Percentiles rank a stretch among this genome's conserved stretches.
phyloP scores from a whole-genome alignment of 2,113 vertebrate genomes.

The Glareola pratincola region DNA sequence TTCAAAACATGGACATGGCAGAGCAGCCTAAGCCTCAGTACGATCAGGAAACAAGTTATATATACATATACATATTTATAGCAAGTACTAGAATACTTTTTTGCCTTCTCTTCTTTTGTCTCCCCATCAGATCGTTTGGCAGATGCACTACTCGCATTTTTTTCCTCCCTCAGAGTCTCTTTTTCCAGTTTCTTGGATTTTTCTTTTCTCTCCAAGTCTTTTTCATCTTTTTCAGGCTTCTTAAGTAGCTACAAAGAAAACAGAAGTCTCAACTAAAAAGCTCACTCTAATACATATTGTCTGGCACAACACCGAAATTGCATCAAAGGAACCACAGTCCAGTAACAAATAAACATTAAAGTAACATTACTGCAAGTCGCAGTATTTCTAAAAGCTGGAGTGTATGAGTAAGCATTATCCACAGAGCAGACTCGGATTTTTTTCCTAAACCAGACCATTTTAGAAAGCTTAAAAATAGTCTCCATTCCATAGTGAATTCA shows the following conservation, averaged over 20 bases:
- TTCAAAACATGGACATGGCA: neutral
- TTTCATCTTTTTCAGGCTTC: slow-evolving; percentile 93
- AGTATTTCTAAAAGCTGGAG: slow-evolving; percentile 56
- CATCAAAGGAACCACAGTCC: slow-evolving; percentile 32
- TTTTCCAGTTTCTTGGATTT: slow-evolving; percentile 89
- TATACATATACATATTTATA: slow-evolving; percentile 56
- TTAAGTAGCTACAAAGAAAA: slow-evolving; percentile 87
- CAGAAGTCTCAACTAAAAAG: slow-evolving; percentile 67
- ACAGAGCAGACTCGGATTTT: slow-evolving; percentile 49
- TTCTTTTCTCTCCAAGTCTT: slow-evolving; percentile 89
- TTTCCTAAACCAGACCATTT: slow-evolving; percentile 12
- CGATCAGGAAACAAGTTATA: neutral
- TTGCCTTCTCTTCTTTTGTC: slow-evolving; percentile 86
- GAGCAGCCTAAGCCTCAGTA: slow-evolving; percentile 4
- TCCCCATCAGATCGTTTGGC: slow-evolving; percentile 86
- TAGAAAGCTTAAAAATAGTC: slow-evolving; percentile 48
- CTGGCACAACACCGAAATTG: slow-evolving; percentile 61
- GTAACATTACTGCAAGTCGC: neutral
- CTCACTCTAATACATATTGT: slow-evolving; percentile 39
- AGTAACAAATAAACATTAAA: slow-evolving; percentile 6
- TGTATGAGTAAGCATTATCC: slow-evolving; percentile 67
- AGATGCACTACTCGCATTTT: slow-evolving; percentile 73
- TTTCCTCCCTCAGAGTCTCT: slow-evolving; percentile 87
- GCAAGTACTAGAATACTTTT: slow-evolving; percentile 79
- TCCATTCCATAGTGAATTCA: slow-evolving; percentile 37